Evolutionary conservation across 2,113 vertebrate genomes (phyloP).

Genomic region (Prietella phreatophila): DNA sequence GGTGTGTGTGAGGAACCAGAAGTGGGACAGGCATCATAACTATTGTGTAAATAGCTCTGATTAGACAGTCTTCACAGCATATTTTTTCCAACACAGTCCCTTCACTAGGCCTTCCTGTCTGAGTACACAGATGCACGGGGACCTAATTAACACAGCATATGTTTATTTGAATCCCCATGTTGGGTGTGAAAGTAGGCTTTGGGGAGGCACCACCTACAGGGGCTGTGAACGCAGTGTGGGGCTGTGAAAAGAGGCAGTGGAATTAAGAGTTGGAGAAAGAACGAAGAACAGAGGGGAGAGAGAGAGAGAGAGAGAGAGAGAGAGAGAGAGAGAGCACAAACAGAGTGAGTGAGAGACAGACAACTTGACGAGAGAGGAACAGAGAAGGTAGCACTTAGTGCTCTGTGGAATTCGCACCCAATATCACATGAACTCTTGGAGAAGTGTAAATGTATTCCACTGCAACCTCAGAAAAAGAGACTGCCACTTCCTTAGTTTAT

Average conservation of each 20-base stretch:
- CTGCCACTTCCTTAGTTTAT: conserved; percentile 76
- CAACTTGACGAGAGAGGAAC: conserved; percentile 36
- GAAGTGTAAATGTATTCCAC: conserved; percentile 78
- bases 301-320: conserved; percentile 51
- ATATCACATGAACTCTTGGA: conserved; percentile 66
- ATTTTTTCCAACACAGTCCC: conserved; percentile 43
- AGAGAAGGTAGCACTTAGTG: conserved; percentile 65
- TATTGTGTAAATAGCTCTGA: conserved; percentile 59
- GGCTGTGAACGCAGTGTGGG: conserved; percentile 69
- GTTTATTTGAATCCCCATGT: conserved; percentile 70
- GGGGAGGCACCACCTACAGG: conserved; percentile 67
- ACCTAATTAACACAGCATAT: conserved; percentile 77
- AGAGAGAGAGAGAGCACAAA: conserved; percentile 36
- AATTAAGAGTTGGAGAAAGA: conserved; percentile 47
- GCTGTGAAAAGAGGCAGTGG: conserved; percentile 53
- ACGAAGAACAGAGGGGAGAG: conserved; percentile 33
- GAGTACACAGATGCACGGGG: conserved; percentile 40
- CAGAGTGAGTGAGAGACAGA: conserved; percentile 52
- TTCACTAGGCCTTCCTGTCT: conserved; percentile 60
- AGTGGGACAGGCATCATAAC: conserved; percentile 52
- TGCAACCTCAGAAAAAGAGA: conserved; percentile 73
- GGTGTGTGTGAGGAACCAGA: conserved; percentile 29
- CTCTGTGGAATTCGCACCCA: conserved; percentile 71
- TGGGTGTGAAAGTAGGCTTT: conserved; percentile 71
- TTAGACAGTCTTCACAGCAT: conserved; percentile 58